Base-by-base conservation (phyloP, 2,113 vertebrate species). In the Chascanopsetta lugubris region DNA sequence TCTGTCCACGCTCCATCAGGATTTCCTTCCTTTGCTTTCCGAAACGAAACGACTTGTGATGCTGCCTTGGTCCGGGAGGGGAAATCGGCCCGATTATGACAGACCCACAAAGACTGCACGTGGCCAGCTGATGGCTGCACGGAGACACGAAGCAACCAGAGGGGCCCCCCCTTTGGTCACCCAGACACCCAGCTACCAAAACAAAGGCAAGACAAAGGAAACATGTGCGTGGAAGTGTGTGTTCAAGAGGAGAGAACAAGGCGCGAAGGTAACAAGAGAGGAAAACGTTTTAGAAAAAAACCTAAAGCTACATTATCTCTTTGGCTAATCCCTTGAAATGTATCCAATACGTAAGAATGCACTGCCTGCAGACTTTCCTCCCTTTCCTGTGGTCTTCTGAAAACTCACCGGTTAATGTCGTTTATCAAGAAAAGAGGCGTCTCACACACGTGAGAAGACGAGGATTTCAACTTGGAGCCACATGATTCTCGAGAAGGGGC, bases 181-280 rank as follows among this genome's bases (percentile, higher is more conserved):
- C n/a, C n/a, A n/a, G n/a, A n/a, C n/a, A 21, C 69, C 49, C 79
- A 87, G 87, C 89, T 86, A 90, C 25, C 56, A 75, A 66, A 89
- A 86, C 79, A 88, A 76, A 65, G 68, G 25, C 60, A 26, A 67
- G 77, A 69, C 59, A 61, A 65, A 50, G 49, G 63, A 67, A 53
- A 45, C 18, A 26, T 1, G 8, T 40, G 30, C 6, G 11, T 36
- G 54, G 25, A 26, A 20, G 43, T 72, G 77, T 63, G 56, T 34
- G 18, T 34, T 53, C 12, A 59, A 54, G 27, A 22, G 43, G 20
- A 36, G 32, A 46, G 54, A 65, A 75, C 8, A 25, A 68, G 69
- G 62, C 42, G 46, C 47, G 10, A n/a, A 64, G 64, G 56, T 71
- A 61, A 73, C 38, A 20, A 18, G 4, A 59, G 45, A 69, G 17